Conservation (phyloP, 2,797 vertebrate species). For the Todus mexicanus region DNA sequence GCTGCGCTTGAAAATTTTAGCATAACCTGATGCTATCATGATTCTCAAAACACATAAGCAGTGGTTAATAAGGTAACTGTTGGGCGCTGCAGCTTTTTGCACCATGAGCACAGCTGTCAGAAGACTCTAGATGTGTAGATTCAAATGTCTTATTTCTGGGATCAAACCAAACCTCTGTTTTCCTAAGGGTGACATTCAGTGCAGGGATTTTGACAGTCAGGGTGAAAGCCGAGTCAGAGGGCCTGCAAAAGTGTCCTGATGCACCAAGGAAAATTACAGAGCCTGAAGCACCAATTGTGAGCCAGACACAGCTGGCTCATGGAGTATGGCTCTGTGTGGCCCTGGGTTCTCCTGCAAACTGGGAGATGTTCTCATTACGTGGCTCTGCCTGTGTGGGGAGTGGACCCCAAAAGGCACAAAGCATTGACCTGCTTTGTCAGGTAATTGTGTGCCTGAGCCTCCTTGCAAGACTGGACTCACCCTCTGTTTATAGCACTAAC, state of each 20-base stretch:
- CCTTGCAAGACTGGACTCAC: not conserved
- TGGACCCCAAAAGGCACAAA: not conserved
- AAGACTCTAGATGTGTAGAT: not conserved
- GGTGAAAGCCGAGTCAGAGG: not conserved
- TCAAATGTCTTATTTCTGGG: not conserved
- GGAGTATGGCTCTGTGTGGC: fast-evolving
- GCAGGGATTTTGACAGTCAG: not conserved
- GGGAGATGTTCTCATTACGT: not conserved
- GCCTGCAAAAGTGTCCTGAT: not conserved
- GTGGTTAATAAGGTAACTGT: not conserved
- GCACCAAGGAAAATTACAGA: not conserved
- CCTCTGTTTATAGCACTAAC: not conserved
- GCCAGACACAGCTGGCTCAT: not conserved
- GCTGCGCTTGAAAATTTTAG: not conserved
- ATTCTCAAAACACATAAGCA: not conserved
- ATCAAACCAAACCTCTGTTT: not conserved
- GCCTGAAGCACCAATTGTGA: not conserved
- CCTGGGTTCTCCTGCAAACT: not conserved
- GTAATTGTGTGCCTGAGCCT: fast-evolving
- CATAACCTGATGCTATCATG: not conserved
- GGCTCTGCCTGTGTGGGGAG: not conserved
- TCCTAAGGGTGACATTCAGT: not conserved
- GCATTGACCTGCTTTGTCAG: not conserved
- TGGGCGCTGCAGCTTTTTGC: not conserved
- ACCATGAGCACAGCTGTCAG: not conserved